A percentile compares a stretch with the other conserved stretches of the same genome.
Conservation (phyloP, 2,113 vertebrate species). For the Dicentrarchus labrax region DNA sequence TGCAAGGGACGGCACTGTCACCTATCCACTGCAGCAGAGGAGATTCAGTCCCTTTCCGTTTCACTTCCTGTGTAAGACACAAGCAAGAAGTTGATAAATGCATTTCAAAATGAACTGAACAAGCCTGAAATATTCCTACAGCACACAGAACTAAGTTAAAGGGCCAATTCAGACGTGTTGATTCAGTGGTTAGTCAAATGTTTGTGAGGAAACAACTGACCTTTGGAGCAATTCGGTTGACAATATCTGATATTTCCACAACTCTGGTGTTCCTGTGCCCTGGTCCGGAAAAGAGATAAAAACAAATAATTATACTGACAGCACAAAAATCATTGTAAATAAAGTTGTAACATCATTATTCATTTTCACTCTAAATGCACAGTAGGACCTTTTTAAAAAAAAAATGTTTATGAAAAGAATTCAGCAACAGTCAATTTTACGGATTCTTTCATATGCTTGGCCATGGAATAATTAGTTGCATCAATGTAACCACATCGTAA, state of each 20-base stretch:
- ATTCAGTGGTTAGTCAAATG: background rate
- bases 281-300: constrained; percentile 67
- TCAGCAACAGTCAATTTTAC: too few relatives aligned
- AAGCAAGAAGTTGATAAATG: background rate
- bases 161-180: background rate
- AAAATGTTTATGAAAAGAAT: background rate
- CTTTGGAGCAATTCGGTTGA: constrained; percentile 94
- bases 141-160: background rate
- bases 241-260: constrained; percentile 95
- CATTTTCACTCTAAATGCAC: background rate
- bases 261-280: constrained; percentile 74
- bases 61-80: constrained; percentile 82
- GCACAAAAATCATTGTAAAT: background rate
- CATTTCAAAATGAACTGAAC: background rate
- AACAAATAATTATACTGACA: background rate
- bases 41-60: constrained; percentile 77
- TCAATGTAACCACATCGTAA: background rate
- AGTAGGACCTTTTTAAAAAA: background rate
- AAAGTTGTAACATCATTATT: background rate
- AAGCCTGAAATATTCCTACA: background rate
- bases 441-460: background rate
- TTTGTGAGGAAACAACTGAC: constrained; percentile 76
- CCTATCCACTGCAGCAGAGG: constrained; percentile 93
- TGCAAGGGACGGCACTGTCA: constrained; percentile 88
- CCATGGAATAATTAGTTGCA: background rate